Conservation (phyloP, 2,797 vertebrate species). For the Fistularia commersonii region DNA sequence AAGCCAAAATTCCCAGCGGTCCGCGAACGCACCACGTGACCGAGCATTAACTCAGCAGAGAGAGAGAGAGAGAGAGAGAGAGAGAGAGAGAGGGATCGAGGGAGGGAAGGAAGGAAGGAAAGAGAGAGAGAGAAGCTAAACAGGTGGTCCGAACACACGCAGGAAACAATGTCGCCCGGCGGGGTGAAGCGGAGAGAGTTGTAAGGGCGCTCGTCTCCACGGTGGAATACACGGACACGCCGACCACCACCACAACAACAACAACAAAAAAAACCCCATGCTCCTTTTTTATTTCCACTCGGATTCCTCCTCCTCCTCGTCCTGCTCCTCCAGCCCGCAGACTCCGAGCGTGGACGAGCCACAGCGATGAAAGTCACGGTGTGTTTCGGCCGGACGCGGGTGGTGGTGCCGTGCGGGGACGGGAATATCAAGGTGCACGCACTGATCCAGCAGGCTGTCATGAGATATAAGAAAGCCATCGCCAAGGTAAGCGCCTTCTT, state of each 20-base stretch:
- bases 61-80: slow-evolving; percentile 8
- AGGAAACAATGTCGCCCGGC: slow-evolving; percentile 60
- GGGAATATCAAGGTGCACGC: slow-evolving; percentile 86
- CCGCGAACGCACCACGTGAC: slow-evolving; percentile 45
- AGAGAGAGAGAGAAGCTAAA: slow-evolving; percentile 46
- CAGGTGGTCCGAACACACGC: slow-evolving; percentile 67
- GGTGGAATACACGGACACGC: slow-evolving; percentile 34
- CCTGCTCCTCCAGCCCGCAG: slow-evolving; percentile 12
- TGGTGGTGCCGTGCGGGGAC: slow-evolving; percentile 95
- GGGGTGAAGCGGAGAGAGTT: slow-evolving; percentile 30
- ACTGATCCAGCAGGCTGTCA: slow-evolving; percentile 90
- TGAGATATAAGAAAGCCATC: slow-evolving; percentile 93
- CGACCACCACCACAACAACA: slow-evolving; percentile 1
- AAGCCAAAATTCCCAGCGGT: background rate
- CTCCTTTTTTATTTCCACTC: slow-evolving; percentile 16
- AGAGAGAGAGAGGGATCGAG: slow-evolving; percentile 14
- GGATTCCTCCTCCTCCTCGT: slow-evolving; percentile 32
- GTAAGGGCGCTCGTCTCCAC: slow-evolving; percentile 9
- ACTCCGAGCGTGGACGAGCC: slow-evolving; percentile 43
- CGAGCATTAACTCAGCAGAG: slow-evolving; percentile 44
- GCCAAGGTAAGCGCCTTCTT: slow-evolving; percentile 83
- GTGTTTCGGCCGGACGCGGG: slow-evolving; percentile 92
- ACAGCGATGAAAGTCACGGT: slow-evolving; percentile 98
- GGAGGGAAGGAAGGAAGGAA: slow-evolving; percentile 8
- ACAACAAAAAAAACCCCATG: slow-evolving; percentile 35